These are phyloP conservation scores for Macaria liturata DNA, from an alignment of 2,888 invertebrate species.

Conservation along the genomic window DNA sequence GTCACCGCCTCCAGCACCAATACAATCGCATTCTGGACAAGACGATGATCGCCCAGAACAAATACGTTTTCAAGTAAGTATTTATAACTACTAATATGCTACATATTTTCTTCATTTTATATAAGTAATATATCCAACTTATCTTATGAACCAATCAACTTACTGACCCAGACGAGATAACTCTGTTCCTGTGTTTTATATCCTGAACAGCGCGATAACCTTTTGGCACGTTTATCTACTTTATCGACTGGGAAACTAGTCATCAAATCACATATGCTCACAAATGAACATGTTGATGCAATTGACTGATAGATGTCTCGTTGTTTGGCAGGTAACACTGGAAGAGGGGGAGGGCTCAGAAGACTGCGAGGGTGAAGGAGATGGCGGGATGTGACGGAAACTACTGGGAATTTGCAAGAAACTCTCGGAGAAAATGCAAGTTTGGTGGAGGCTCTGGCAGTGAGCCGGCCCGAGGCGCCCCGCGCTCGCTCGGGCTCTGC, in stretches of 20 bases:
- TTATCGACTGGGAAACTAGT: constrained; percentile 6
- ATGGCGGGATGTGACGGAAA: constrained; percentile 95
- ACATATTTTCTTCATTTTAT: too few relatives aligned
- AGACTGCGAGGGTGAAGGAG: constrained; percentile 80
- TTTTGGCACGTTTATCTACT: constrained; percentile 3
- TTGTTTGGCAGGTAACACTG: constrained; percentile 87
- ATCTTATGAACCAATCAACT: not conserved
- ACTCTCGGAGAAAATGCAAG: constrained; percentile 94
- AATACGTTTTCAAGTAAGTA: constrained; percentile 88
- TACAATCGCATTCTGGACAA: constrained; percentile 74
- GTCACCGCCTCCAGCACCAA: constrained; percentile 88
- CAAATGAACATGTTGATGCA: not conserved
- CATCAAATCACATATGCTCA: not conserved
- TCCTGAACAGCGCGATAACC: constrained; percentile 6
- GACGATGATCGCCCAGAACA: constrained; percentile 86
- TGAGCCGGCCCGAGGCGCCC: constrained; percentile 42
- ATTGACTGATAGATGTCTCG: constrained; percentile 11
- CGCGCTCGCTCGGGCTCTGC: constrained; percentile 32
- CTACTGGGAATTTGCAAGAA: constrained; percentile 95
- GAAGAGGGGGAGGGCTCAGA: constrained; percentile 92
- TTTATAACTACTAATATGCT: not conserved
- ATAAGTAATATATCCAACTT: not conserved
- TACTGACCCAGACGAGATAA: constrained; percentile 1
- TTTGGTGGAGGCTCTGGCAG: constrained; percentile 94
- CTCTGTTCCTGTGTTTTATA: not conserved